Base-by-base conservation (phyloP, 1,140 invertebrate species). In the Drosophila willistoni region DNA sequence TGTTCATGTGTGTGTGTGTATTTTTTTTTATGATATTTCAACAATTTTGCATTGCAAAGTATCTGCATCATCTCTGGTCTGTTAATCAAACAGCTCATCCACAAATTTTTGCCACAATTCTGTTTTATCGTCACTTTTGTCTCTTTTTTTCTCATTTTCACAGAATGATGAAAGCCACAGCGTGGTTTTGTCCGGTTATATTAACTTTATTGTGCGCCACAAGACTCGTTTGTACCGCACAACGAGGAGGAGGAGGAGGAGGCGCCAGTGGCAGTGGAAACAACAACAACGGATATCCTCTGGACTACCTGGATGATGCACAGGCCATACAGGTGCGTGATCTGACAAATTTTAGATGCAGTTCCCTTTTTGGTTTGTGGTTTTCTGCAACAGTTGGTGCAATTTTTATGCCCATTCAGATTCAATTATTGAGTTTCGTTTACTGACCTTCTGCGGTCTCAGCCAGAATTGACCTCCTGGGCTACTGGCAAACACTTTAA, bases 121-220 rank as follows among this genome's bases (percentile, higher is more conserved):
- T 10, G 17, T 51, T 51, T 22, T 51, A 39, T 39, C 36, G 36
- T 12, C 36, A 39, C 36, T 39, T 13, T 39, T 39, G 7, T 67
- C 64, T 59, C 61, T 17, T 51, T 51, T 34, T 33, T 55, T 68
- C 79, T 68, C 73, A 73, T 70, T 72, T 77, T 77, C 12, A n/a
- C 75, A 91, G 86, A 82, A 90, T 71, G 79, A 91, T 91, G 90
- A 91, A 91, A 90, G 84, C 90, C 81, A 90, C 90, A 80, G 79
- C 86, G 81, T 90, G 90, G 84, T 87, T 91, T 80, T 91, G 81
- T 62, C 90, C 90, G 77, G 84, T 91, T 55, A 66, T 91, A 73
- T 76, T 91, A 76, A 89, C 87, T 73, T 82, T 91, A 79, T 81
- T 91, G 66, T 91, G 90, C 57, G 90, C 86, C 69, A 90, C 86